phyloP scores from a whole-genome alignment of 2,888 invertebrate species.

The Cheilosia vulpina region DNA sequence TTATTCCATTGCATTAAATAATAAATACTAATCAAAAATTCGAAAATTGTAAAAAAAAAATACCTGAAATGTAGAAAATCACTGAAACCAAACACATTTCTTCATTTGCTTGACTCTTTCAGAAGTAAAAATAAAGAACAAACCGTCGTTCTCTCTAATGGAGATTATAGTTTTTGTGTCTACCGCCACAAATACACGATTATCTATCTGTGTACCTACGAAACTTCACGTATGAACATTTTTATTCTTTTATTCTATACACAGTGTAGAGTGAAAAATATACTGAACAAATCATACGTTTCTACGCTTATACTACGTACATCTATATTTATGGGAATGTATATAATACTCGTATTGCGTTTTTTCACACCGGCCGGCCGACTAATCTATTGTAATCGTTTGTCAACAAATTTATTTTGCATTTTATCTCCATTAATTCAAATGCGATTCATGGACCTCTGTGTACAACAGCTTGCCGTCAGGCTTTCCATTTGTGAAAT shows the following conservation, averaged over 20 bases:
- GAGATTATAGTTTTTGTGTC: slow-evolving; percentile 7
- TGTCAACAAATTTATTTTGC: slow-evolving; percentile 21
- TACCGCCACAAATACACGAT: slow-evolving; percentile 48
- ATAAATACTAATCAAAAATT: slow-evolving; percentile 23
- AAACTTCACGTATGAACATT: slow-evolving; percentile 49
- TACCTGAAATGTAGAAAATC: slow-evolving; percentile 15
- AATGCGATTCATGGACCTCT: neutral
- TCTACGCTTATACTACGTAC: slow-evolving; percentile 24
- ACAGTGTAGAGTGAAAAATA: slow-evolving; percentile 44
- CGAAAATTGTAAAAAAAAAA: slow-evolving; percentile 3
- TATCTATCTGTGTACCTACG: slow-evolving; percentile 36
- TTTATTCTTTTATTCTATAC: slow-evolving; percentile 54
- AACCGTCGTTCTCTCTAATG: neutral
- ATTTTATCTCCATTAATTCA: slow-evolving; percentile 9
- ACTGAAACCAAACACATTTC: slow-evolving; percentile 18
- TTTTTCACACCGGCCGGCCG: slow-evolving; percentile 9
- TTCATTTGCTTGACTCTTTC: neutral
- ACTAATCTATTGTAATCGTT: slow-evolving; percentile 22
- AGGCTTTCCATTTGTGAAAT: neutral
- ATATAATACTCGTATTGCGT: neutral
- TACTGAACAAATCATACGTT: slow-evolving; percentile 35
- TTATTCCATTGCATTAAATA: slow-evolving; percentile 20
- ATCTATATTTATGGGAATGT: slow-evolving; percentile 32
- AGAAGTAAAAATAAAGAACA: neutral
- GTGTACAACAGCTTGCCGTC: neutral